Percentiles rank a stretch among this genome's conserved stretches.
Conservation (phyloP, 2,888 invertebrate species). For the Patella pellucida region DNA sequence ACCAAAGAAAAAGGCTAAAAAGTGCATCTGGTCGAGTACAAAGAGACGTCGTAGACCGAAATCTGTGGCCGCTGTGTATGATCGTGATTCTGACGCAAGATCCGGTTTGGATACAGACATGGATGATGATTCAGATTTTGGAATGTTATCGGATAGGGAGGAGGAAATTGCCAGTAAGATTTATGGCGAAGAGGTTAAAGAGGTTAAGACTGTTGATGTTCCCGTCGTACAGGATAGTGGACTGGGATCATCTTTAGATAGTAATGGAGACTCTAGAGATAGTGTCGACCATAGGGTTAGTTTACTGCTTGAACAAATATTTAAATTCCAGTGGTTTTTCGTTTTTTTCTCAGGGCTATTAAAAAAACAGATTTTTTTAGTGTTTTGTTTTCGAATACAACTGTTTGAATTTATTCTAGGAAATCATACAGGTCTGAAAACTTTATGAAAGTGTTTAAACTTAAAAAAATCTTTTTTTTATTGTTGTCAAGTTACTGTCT, state of each 20-base stretch:
- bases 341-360: too few species aligned
- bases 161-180: conserved; percentile 1
- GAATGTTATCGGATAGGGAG: conserved; percentile 13
- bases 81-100: conserved; percentile 3
- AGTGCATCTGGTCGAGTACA: conserved; percentile 32
- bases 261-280: conserved; percentile 62
- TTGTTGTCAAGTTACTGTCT: too few species aligned
- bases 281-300: conserved; percentile 48
- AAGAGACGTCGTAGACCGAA: conserved; percentile 24
- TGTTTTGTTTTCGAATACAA: too few species aligned
- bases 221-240: conserved; percentile 53
- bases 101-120: conserved; percentile 21
- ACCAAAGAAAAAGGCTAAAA: conserved; percentile 32
- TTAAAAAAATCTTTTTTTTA: too few species aligned
- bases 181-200: neutral
- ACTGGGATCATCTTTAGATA: conserved; percentile 57
- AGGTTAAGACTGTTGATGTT: conserved; percentile 2
- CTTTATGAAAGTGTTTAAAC: too few species aligned
- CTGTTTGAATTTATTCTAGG: too few species aligned
- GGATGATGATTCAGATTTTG: conserved; percentile 25
- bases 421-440: too few species aligned
- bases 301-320: neutral
- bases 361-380: too few species aligned
- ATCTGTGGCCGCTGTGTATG: neutral
- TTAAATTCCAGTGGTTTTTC: too few species aligned